A percentile compares a stretch with the other conserved stretches of the same genome.
Evolutionary conservation across 2,797 vertebrate species (phyloP).

Genomic region (Peromyscus melanophrys): DNA sequence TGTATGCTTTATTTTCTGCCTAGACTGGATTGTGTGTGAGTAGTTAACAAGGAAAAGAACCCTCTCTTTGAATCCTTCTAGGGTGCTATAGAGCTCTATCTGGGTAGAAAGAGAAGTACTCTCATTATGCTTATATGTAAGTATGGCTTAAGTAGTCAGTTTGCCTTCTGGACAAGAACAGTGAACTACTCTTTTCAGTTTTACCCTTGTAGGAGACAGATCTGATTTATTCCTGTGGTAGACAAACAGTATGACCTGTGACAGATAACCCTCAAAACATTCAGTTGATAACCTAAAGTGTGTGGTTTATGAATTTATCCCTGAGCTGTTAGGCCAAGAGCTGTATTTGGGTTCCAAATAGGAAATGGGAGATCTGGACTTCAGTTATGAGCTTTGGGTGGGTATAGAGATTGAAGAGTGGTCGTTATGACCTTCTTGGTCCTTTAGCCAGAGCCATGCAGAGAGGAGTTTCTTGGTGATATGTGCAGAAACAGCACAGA

Average conservation of each 20-base stretch:
- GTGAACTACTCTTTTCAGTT: slow-evolving; percentile 12
- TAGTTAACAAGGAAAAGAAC: slow-evolving; percentile 60
- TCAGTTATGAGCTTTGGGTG: background rate
- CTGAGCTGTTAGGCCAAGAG: background rate
- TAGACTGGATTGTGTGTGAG: slow-evolving; percentile 17
- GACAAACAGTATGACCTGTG: background rate
- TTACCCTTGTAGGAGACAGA: slow-evolving; percentile 48
- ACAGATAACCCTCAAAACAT: slow-evolving; percentile 26
- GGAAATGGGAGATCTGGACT: slow-evolving; percentile 51
- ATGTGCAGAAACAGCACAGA: slow-evolving; percentile 42
- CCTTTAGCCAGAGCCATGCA: background rate
- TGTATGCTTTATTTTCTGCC: slow-evolving; percentile 24
- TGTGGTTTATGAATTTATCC: slow-evolving; percentile 22
- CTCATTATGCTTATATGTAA: slow-evolving; percentile 42
- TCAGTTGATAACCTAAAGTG: slow-evolving; percentile 28
- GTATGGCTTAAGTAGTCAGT: background rate
- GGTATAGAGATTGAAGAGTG: slow-evolving; percentile 19
- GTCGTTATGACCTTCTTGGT: background rate
- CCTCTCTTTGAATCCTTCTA: slow-evolving; percentile 31
- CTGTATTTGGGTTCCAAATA: slow-evolving; percentile 37
- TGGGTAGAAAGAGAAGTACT: background rate
- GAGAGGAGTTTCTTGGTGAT: slow-evolving; percentile 41
- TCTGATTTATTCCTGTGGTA: slow-evolving; percentile 46
- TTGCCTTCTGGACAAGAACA: slow-evolving; percentile 12
- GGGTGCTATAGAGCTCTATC: background rate